A percentile compares a stretch with the other conserved stretches of the same genome.
phyloP scores from a whole-genome alignment of 2,797 vertebrate species.

The Gymnopithys bicolor region DNA sequence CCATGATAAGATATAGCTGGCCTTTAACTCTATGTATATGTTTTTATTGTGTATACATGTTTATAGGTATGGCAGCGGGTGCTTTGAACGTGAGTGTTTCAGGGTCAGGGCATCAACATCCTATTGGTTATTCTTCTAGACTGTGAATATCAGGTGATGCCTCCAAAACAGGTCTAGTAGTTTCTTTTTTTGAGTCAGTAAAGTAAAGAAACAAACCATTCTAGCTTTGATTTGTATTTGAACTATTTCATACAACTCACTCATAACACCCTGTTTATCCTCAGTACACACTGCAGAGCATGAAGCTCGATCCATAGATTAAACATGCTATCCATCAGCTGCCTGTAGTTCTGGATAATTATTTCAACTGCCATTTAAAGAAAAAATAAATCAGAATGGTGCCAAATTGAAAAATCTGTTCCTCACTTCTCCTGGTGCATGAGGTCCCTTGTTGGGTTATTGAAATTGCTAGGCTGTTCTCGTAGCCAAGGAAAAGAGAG shows the following conservation, averaged over 20 bases:
- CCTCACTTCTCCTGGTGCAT: slow-evolving; percentile 74
- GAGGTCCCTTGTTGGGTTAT: slow-evolving; percentile 75
- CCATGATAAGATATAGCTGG: not conserved
- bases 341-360: slow-evolving; percentile 62
- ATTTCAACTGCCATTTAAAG: slow-evolving; percentile 71
- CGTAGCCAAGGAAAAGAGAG: slow-evolving; percentile 76
- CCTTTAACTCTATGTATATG: not conserved
- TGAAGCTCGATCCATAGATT: slow-evolving; percentile 69
- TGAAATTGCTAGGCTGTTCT: slow-evolving; percentile 74
- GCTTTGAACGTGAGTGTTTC: not conserved
- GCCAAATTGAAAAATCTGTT: slow-evolving; percentile 83
- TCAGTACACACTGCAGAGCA: slow-evolving; percentile 9
- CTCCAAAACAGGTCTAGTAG: not conserved
- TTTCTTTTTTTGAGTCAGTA: not conserved
- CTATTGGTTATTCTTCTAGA: not conserved
- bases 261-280: slow-evolving; percentile 55
- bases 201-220: slow-evolving; percentile 32
- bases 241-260: slow-evolving; percentile 35
- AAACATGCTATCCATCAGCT: slow-evolving; percentile 69
- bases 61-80: not conserved
- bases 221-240: slow-evolving; percentile 46
- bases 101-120: not conserved
- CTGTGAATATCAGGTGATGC: not conserved
- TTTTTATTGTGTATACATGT: not conserved
- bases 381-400: slow-evolving; percentile 68